phyloP scores from a whole-genome alignment of 2,113 vertebrate genomes.

The Colinus virginianus region DNA sequence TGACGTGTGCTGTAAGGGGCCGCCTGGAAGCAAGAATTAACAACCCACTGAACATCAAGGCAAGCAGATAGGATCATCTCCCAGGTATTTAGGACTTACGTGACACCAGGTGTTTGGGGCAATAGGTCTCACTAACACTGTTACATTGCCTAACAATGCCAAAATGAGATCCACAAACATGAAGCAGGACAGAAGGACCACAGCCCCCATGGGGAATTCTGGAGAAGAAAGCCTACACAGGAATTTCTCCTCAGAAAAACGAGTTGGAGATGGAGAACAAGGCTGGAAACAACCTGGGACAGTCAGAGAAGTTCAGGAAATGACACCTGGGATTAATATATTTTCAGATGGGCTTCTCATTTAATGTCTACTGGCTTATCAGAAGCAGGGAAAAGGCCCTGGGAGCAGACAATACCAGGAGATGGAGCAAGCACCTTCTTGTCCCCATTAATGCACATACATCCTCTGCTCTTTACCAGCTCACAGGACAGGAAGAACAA shows the following conservation, averaged over 20 bases:
- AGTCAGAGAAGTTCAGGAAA: not conserved
- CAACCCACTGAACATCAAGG: not conserved
- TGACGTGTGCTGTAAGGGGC: not conserved
- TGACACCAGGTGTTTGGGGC: fast-evolving
- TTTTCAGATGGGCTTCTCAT: not conserved
- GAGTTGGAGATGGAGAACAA: not conserved
- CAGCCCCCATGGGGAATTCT: not conserved
- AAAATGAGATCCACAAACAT: not conserved
- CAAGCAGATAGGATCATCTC: not conserved
- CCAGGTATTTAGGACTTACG: not conserved
- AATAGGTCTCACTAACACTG: not conserved
- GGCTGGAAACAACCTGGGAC: not conserved
- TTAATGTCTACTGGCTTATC: not conserved
- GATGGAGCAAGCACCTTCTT: not conserved
- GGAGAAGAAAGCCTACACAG: not conserved
- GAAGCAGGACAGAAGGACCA: not conserved
- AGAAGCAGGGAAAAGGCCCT: not conserved
- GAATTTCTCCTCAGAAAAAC: not conserved
- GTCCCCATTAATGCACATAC: fast-evolving
- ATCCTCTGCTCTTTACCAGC: not conserved
- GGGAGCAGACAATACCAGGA: not conserved
- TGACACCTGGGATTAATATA: not conserved
- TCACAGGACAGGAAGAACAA: not conserved
- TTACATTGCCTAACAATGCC: not conserved
- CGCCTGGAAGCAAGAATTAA: not conserved